These are phyloP conservation scores for Chelonia mydas DNA, from an alignment of 2,797 vertebrate genomes.

Conservation along the genomic window DNA sequence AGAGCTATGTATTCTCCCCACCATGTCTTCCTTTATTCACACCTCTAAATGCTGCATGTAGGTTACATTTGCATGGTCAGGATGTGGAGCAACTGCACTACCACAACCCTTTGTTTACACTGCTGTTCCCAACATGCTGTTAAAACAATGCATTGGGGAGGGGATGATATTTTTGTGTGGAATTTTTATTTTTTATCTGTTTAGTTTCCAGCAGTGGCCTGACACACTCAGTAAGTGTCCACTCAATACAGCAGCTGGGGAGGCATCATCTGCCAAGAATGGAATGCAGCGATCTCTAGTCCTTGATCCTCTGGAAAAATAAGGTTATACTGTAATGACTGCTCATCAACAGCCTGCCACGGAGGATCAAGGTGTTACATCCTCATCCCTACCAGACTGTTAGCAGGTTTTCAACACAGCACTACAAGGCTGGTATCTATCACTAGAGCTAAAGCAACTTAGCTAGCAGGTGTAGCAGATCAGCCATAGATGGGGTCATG, in stretches of 20 bases:
- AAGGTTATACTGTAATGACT: not conserved
- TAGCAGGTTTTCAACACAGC: not conserved
- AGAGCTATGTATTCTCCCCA: not conserved
- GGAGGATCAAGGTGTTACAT: not conserved
- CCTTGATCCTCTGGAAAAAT: not conserved
- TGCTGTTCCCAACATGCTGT: not conserved
- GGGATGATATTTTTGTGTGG: not conserved
- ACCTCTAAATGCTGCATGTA: not conserved
- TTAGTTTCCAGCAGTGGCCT: not conserved
- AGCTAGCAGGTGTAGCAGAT: not conserved
- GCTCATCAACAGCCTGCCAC: not conserved
- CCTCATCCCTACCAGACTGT: accelerated
- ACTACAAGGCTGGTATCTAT: not conserved
- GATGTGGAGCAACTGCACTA: not conserved
- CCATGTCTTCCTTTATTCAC: not conserved
- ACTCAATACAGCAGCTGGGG: slow-evolving; percentile 11
- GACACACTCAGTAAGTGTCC: not conserved
- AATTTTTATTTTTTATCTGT: not conserved
- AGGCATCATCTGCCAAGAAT: not conserved
- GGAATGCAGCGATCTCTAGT: not conserved
- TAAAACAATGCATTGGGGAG: accelerated
- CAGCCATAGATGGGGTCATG: not conserved
- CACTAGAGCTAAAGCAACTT: not conserved
- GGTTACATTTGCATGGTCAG: accelerated
- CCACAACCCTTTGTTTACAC: not conserved